Evolutionary conservation across 2,113 vertebrate species (phyloP).

Genomic region (Pseudolaguvia tuberculata): DNA sequence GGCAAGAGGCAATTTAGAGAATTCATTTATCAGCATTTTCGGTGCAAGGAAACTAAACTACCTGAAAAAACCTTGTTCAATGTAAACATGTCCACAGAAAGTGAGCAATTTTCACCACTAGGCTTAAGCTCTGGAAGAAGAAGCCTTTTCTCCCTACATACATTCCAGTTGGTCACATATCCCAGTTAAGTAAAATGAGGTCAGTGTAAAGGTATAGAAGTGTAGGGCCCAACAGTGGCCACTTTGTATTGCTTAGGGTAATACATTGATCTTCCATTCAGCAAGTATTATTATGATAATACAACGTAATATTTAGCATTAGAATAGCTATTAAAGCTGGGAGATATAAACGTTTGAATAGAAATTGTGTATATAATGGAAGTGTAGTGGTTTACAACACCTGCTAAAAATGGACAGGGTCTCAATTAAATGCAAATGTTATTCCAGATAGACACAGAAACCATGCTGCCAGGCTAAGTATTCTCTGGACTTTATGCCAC

Average conservation of each 20-base stretch:
- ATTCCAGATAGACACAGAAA: not conserved
- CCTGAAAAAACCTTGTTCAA: not conserved
- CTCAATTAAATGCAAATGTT: not conserved
- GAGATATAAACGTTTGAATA: too few relatives aligned
- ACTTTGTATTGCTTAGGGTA: too few relatives aligned
- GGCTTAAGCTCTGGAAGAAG: not conserved
- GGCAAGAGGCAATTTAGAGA: not conserved
- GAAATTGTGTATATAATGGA: not conserved
- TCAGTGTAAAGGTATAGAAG: too few relatives aligned
- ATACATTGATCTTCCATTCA: too few relatives aligned
- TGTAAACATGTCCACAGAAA: not conserved
- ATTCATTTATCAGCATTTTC: not conserved
- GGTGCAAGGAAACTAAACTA: not conserved
- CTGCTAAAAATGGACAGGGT: not conserved
- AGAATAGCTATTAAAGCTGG: too few relatives aligned
- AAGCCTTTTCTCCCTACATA: too few relatives aligned
- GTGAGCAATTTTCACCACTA: not conserved
- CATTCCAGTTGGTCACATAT: not conserved
- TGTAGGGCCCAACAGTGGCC: not conserved
- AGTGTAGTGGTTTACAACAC: not conserved
- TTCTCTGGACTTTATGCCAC: not conserved
- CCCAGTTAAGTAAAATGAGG: too few relatives aligned
- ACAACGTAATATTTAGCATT: too few relatives aligned
- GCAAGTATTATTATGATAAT: too few relatives aligned
- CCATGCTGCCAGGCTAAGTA: not conserved